Percentiles rank a stretch among this genome's conserved stretches.
Evolutionary conservation across 1,140 invertebrate genomes (phyloP).

Genomic region (Dreissena polymorpha): DNA sequence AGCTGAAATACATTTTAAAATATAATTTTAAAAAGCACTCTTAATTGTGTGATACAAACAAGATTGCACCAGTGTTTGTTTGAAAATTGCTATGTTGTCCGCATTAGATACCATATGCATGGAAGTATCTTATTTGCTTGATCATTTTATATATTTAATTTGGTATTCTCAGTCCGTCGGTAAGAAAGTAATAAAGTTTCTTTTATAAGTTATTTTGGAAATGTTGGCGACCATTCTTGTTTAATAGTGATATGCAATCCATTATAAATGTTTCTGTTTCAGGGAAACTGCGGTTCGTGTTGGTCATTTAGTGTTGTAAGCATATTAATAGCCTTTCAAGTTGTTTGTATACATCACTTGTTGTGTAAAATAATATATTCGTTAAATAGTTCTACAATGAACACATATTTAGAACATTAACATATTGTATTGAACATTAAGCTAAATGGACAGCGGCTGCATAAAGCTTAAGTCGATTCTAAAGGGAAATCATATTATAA

Average conservation of each 20-base stretch:
- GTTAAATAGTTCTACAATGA: not conserved
- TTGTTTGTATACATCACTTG: not conserved
- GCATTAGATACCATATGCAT: too few relatives aligned
- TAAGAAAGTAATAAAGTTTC: not conserved
- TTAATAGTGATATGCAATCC: not conserved
- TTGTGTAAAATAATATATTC: not conserved
- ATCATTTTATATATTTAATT: not conserved
- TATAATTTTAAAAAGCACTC: too few relatives aligned
- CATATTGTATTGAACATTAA: too few relatives aligned
- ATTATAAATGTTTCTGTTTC: constrained; percentile 12
- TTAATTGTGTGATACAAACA: too few relatives aligned
- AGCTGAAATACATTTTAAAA: too few relatives aligned
- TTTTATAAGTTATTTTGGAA: not conserved
- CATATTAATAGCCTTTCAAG: not conserved
- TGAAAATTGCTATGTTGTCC: too few relatives aligned
- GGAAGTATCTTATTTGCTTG: not conserved
- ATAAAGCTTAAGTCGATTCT: too few relatives aligned
- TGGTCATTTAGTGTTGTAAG: constrained; percentile 35
- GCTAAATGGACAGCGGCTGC: too few relatives aligned
- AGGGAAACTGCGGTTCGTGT: constrained; percentile 17
- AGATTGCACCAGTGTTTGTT: too few relatives aligned
- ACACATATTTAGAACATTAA: too few relatives aligned
- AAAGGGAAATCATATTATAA: too few relatives aligned
- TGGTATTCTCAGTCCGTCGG: not conserved
- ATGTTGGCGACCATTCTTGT: too few relatives aligned